Percentiles rank a stretch among this genome's conserved stretches.
These are phyloP conservation scores for Xenopus borealis DNA, from an alignment of 2,113 vertebrate genomes.

Conservation along the genomic window DNA sequence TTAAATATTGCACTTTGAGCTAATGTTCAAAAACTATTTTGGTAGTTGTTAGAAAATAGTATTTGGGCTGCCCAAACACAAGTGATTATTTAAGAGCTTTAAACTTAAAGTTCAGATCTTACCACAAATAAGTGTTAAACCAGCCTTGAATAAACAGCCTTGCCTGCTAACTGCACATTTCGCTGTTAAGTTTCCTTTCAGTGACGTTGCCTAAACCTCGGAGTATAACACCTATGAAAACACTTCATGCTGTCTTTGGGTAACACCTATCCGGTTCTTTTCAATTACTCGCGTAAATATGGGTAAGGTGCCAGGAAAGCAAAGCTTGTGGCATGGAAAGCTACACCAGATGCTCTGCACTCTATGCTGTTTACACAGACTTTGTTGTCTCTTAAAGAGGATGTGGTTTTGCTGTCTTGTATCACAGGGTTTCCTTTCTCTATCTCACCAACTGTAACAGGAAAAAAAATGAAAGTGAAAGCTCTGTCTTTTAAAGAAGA, in stretches of 20 bases:
- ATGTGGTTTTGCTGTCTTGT: conserved; percentile 55
- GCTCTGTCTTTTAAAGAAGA: neutral
- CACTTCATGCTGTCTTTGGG: conserved; percentile 31
- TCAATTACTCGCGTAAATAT: conserved; percentile 39
- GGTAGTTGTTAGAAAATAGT: no score
- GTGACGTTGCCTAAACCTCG: conserved; percentile 9
- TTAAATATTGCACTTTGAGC: no score
- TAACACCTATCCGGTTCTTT: conserved; percentile 42
- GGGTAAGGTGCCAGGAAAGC: conserved; percentile 44
- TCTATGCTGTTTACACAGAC: conserved; percentile 24
- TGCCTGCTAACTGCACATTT: conserved; percentile 25
- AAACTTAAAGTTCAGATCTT: neutral
- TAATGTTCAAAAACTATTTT: no score
- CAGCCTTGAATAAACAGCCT: conserved; percentile 29
- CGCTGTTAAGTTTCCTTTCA: conserved; percentile 2
- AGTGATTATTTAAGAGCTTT: neutral
- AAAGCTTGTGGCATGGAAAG: conserved; percentile 48
- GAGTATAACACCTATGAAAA: conserved; percentile 32
- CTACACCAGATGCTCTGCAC: conserved; percentile 29
- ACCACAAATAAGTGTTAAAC: conserved; percentile 2
- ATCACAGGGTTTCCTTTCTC: conserved; percentile 42
- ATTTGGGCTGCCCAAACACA: neutral
- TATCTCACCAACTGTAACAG: conserved; percentile 49
- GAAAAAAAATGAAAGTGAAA: conserved; percentile 8
- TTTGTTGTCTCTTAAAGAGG: conserved; percentile 47